A percentile compares a stretch with the other conserved stretches of the same genome.
Evolutionary conservation across 2,797 vertebrate species (phyloP).

Genomic region (Chelmon rostratus): DNA sequence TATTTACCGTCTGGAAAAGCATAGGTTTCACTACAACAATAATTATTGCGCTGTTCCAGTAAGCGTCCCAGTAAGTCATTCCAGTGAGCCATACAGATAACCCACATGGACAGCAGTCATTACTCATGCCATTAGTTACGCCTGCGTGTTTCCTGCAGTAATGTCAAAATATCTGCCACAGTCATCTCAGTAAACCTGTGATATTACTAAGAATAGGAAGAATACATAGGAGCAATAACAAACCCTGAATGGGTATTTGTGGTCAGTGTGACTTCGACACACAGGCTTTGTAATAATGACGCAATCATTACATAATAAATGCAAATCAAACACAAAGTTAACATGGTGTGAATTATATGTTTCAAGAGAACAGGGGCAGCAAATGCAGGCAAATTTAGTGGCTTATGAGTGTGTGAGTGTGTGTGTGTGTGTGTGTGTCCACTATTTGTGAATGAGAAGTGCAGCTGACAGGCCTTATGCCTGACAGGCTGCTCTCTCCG

Average conservation of each 20-base stretch:
- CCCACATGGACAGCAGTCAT: not conserved
- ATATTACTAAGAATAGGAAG: not conserved
- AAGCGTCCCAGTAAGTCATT: not conserved
- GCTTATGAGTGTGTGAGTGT: not conserved
- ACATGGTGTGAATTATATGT: not conserved
- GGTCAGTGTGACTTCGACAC: not conserved
- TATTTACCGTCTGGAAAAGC: no score
- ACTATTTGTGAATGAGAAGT: slow-evolving; percentile 76
- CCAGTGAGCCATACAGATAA: not conserved
- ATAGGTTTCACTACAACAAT: not conserved
- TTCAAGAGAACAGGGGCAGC: not conserved
- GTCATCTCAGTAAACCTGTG: not conserved
- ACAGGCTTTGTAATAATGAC: not conserved
- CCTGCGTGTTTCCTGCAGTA: not conserved
- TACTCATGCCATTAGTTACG: not conserved
- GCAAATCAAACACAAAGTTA: not conserved
- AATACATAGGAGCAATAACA: not conserved
- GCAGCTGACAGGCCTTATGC: slow-evolving; percentile 77
- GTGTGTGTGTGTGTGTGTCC: slow-evolving; percentile 9
- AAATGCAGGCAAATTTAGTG: slow-evolving; percentile 15
- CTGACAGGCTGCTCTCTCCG: slow-evolving; percentile 74
- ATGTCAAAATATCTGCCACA: not conserved
- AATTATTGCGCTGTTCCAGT: not conserved
- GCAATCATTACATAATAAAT: not conserved
- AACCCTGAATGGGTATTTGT: not conserved